Evolutionary conservation across 2,888 invertebrate species (phyloP).

Genomic region (Panorpa germanica): DNA sequence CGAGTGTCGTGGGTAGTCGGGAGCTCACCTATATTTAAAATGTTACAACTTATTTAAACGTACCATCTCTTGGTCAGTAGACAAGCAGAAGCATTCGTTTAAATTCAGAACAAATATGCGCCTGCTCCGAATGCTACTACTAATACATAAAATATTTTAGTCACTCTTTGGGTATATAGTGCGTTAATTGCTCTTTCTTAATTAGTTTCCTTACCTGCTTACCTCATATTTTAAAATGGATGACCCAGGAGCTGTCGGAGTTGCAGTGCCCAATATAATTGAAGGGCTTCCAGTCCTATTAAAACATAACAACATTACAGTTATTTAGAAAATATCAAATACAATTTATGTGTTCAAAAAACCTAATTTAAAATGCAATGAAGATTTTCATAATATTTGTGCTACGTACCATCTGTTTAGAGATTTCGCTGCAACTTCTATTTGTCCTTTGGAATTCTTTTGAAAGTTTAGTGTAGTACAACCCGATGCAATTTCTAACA

Average conservation of each 20-base stretch:
- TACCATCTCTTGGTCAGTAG: constrained; percentile 21
- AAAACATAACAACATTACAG: constrained; percentile 9
- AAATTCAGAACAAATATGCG: too few relatives aligned
- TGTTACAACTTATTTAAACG: constrained; percentile 32
- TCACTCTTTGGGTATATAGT: too few relatives aligned
- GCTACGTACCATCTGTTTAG: constrained; percentile 41
- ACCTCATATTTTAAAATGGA: constrained; percentile 27
- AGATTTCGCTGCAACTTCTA: constrained; percentile 41
- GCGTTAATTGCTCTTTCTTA: too few relatives aligned
- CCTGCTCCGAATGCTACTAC: too few relatives aligned
- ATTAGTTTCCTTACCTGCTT: constrained; percentile 4
- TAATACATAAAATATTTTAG: too few relatives aligned
- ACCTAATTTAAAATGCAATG: neutral
- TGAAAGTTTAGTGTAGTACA: constrained; percentile 44
- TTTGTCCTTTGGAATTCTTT: constrained; percentile 28
- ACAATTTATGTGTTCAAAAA: constrained; percentile 4
- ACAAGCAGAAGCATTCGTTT: too few relatives aligned
- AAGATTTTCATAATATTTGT: constrained; percentile 1
- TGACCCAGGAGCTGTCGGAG: constrained; percentile 33
- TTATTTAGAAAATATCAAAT: neutral
- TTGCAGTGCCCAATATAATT: constrained; percentile 40
- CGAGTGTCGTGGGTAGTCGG: constrained; percentile 42
- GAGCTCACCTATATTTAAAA: constrained; percentile 39
- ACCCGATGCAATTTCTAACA: constrained; percentile 49
- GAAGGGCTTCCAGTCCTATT: constrained; percentile 40